phyloP scores from a whole-genome alignment of 2,113 vertebrate genomes.

The Galemys pyrenaicus region DNA sequence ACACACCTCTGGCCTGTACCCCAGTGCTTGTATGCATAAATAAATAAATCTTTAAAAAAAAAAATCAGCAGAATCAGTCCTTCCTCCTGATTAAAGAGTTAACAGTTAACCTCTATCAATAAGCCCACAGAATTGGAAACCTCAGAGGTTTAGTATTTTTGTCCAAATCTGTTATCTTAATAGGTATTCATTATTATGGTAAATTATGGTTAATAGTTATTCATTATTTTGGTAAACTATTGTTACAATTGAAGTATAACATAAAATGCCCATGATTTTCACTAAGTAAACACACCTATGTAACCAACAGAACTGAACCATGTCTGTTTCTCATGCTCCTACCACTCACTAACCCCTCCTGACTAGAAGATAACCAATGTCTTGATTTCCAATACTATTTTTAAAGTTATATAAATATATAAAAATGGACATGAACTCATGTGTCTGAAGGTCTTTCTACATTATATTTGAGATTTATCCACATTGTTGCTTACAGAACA shows the following conservation, averaged over 20 bases:
- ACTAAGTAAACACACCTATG: background rate
- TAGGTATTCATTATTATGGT: background rate
- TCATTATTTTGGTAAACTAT: background rate
- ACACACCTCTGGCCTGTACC: too few species aligned
- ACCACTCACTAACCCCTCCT: background rate
- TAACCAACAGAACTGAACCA: background rate
- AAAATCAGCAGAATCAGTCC: background rate
- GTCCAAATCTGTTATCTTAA: background rate
- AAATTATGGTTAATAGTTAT: background rate
- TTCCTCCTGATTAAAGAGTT: background rate
- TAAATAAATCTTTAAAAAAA: too few species aligned
- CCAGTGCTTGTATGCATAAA: too few species aligned
- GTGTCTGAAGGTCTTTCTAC: background rate
- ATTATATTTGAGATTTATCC: background rate
- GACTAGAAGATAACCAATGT: background rate
- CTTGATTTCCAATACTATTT: background rate
- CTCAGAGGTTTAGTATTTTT: background rate
- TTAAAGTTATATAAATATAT: background rate
- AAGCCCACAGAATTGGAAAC: background rate
- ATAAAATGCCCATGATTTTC: background rate
- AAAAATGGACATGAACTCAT: background rate
- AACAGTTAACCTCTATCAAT: background rate
- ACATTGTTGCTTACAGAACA: background rate
- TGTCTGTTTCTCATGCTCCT: background rate
- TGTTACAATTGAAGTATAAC: background rate